Evolutionary conservation across 1,140 invertebrate species (phyloP), one percentile per base, ranked within the genome.

Genomic region (Stenopsyche tienmushanensis): DNA sequence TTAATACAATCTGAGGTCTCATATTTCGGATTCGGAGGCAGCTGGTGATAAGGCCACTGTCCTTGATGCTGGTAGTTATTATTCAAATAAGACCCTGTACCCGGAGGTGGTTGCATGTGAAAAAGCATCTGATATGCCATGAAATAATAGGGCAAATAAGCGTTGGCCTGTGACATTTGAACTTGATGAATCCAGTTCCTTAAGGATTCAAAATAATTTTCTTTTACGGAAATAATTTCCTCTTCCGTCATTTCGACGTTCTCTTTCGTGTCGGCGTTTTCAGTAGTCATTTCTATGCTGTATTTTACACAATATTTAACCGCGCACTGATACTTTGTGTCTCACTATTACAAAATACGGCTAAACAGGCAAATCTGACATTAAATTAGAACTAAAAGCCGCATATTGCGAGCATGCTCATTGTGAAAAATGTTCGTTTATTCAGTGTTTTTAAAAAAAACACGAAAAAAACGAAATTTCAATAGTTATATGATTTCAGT

Each of bases 61-160:
- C 13, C 29, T 21, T 34, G 55, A 9, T 44, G 76, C 53, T 80
- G 75, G 60, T 80, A 78, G 67, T 79, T 79, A 66, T 79, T 81
- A 67, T 81, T 81, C 18, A 81, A 68, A 42, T 80, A 69, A 0
- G 77, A 74, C 23, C 74, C 73, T 66, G 76, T 78, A 1, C 1
- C 73, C 70, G 54, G 74, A n/a, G n/a, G n/a, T 76, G 71, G 76
- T 81, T 63, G 60, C 1, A 52, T 23, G 54, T 79, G 77, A 24
- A 81, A 52, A 42, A 72, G 76, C 5, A 81, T 78, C 66, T 84
- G 82, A 54, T 82, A 80, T n/a, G 79, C 78, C 73, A 84, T 76
- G 71, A 85, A 75, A 65, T 83, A 84, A 67, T 83, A 84, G 3
- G 83, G 83, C 67, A 85, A 85, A 72, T 81, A 83, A 20, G 81